Base-by-base conservation (phyloP, 1,140 invertebrate genomes). In the Saccostrea echinata region DNA sequence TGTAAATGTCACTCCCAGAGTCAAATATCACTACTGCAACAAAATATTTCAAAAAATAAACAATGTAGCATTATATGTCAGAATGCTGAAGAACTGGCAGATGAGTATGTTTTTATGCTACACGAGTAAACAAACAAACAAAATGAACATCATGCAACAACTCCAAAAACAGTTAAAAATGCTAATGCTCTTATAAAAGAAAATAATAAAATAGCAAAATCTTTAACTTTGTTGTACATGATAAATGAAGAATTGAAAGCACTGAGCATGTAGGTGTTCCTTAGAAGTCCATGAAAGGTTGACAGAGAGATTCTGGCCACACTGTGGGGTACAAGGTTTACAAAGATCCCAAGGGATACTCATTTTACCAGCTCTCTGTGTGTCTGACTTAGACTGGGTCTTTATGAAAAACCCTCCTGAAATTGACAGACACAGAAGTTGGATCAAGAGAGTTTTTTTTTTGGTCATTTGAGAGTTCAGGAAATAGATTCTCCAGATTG, bases 371-470 rank as follows among this genome's bases (percentile, higher is more conserved):
- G 68, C 68, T 76, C 68, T 27, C 24, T 71, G 68, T 71, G 68
- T 71, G 68, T 71, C 68, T 76, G 24, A 76, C 68, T 33, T 76
- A 76, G 68, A 16, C 68, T 76, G 30, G 30, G 68, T 76, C 27
- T 76, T 76, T 76, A 76, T 76, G 24, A 76, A 76, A 76, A 76
- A 76, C 68, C 68, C 68, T 76, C 68, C 68, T 76, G 68, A 76
- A 76, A 76, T 16, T 12, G 68, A 76, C 68, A 76, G 68, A 76
- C 68, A 76, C 68, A 76, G 68, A 76, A 76, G 68, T 33, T 76
- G 68, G 68, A 76, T 76, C 68, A 76, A 33, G 30, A 33, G 24
- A 33, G 27, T 9, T 33, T 76, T 76, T 76, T 76, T 76, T 76
- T 27, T 27, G 68, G 68, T 76, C 68, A 76, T 76, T 76, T 76